Evolutionary conservation across 2,888 invertebrate species (phyloP).

Genomic region (Cosmia trapezina): DNA sequence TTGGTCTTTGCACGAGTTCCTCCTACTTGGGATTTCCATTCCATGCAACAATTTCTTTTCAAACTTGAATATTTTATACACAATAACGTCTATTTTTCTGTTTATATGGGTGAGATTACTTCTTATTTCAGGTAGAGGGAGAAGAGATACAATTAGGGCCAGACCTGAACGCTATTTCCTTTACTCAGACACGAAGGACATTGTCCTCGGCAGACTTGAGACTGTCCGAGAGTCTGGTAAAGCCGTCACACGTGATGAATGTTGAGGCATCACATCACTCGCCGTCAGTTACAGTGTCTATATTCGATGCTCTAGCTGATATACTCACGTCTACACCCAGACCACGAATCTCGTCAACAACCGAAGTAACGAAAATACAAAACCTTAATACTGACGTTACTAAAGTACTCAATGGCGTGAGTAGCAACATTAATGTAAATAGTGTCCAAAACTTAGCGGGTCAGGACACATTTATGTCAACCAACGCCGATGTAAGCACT

Average conservation of each 20-base stretch:
- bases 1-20: slow-evolving; percentile 87
- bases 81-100: slow-evolving; percentile 76
- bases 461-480: slow-evolving; percentile 78
- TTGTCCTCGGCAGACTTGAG: slow-evolving; percentile 87
- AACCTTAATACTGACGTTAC: slow-evolving; percentile 81
- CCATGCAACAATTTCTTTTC: slow-evolving; percentile 61
- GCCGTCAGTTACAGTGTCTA: slow-evolving; percentile 90
- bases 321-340: slow-evolving; percentile 89
- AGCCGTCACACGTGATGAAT: slow-evolving; percentile 87
- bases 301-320: slow-evolving; percentile 91
- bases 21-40: slow-evolving; percentile 69
- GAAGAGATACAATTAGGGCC: slow-evolving; percentile 90
- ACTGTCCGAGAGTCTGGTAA: slow-evolving; percentile 87
- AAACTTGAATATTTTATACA: slow-evolving; percentile 62
- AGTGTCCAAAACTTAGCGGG: slow-evolving; percentile 80
- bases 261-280: slow-evolving; percentile 90
- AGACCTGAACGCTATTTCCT: slow-evolving; percentile 87
- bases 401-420: slow-evolving; percentile 88
- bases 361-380: slow-evolving; percentile 83
- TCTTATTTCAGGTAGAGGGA: slow-evolving; percentile 90
- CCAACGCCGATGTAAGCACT: slow-evolving; percentile 81
- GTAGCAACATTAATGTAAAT: slow-evolving; percentile 89
- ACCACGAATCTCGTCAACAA: slow-evolving; percentile 84
- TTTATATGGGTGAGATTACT: slow-evolving; percentile 90
- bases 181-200: slow-evolving; percentile 88